These are phyloP conservation scores for Thomomys bottae DNA, from an alignment of 2,113 vertebrate species.

Conservation along the genomic window DNA sequence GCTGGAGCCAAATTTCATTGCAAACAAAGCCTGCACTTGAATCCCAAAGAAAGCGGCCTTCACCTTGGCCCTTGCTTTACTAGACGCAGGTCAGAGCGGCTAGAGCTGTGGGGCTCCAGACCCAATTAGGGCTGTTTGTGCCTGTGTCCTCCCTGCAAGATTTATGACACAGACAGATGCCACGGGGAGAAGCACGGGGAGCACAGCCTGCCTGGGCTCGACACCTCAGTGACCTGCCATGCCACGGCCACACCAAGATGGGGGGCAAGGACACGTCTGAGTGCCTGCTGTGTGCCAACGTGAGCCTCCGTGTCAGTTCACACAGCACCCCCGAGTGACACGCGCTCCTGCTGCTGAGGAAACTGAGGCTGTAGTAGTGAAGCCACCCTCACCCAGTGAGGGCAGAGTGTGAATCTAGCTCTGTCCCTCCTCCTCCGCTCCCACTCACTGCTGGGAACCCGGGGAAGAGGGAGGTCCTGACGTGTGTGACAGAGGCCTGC, in stretches of 20 bases:
- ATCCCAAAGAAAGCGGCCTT: constrained; percentile 87
- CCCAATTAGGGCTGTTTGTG: constrained; percentile 95
- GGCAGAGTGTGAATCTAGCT: not conserved
- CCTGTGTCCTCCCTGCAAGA: constrained; percentile 87
- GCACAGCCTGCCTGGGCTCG: too few relatives aligned
- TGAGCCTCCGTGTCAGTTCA: too few relatives aligned
- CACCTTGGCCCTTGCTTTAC: constrained; percentile 86
- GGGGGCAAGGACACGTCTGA: too few relatives aligned
- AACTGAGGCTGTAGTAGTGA: fast-evolving
- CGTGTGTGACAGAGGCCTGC: too few relatives aligned
- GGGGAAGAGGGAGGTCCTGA: too few relatives aligned
- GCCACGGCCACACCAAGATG: not conserved
- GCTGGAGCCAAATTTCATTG: constrained; percentile 7
- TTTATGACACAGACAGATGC: constrained; percentile 84
- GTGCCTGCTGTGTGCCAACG: not conserved
- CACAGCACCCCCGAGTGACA: too few relatives aligned
- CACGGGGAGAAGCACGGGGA: not conserved
- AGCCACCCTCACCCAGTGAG: not conserved
- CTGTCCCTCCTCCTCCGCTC: not conserved
- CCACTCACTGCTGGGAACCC: too few relatives aligned
- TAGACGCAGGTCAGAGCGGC: constrained; percentile 88
- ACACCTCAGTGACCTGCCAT: too few relatives aligned
- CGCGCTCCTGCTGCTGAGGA: not conserved
- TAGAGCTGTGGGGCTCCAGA: constrained; percentile 95
- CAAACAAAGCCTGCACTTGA: constrained; percentile 58